These are phyloP conservation scores for Sminthopsis crassicaudata DNA, from an alignment of 2,113 vertebrate species.

Conservation along the genomic window DNA sequence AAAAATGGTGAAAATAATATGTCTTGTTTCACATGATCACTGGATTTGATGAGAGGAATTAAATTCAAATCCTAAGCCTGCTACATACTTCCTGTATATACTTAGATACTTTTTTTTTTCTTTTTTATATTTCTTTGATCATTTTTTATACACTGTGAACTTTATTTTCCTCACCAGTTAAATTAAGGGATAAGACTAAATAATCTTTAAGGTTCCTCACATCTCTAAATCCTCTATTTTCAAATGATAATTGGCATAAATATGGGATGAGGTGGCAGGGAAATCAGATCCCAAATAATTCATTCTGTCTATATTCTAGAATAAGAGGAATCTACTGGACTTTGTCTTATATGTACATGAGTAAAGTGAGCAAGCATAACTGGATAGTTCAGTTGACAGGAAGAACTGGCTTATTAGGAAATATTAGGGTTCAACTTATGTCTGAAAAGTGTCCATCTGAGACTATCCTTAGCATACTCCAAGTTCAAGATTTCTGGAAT, in stretches of 20 bases:
- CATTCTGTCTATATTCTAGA: not conserved
- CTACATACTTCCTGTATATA: not conserved
- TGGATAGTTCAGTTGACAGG: not conserved
- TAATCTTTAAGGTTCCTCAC: not conserved
- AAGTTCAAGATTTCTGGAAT: not conserved
- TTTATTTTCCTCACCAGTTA: not conserved
- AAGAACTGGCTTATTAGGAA: not conserved
- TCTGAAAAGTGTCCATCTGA: not conserved
- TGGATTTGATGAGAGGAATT: not conserved
- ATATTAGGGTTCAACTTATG: not conserved
- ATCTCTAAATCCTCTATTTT: not conserved
- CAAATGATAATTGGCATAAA: not conserved
- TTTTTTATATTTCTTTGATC: not conserved
- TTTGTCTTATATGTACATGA: not conserved
- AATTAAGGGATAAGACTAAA: not conserved
- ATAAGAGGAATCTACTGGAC: not conserved
- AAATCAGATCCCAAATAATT: not conserved
- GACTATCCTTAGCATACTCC: not conserved
- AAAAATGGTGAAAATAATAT: no score
- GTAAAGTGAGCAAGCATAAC: not conserved
- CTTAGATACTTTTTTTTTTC: not conserved
- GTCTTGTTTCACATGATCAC: not conserved
- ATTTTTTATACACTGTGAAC: not conserved
- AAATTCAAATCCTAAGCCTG: not conserved
- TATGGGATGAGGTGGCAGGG: no score